Conservation (phyloP, 1,140 invertebrate genomes). For the Panonychus citri region DNA sequence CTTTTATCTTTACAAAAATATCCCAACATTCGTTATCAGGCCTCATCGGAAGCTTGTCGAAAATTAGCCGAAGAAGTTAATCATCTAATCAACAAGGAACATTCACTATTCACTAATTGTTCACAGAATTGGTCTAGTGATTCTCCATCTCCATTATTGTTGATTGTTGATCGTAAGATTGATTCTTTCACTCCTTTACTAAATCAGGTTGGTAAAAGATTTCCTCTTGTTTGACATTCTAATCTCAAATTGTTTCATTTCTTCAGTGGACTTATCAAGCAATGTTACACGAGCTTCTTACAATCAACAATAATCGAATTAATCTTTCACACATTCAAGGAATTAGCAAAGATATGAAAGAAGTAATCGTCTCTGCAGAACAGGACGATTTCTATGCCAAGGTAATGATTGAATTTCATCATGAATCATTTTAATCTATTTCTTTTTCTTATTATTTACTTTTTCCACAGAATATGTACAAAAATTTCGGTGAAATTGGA, state of each 20-base stretch:
- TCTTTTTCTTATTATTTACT: background rate
- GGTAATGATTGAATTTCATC: slow-evolving; percentile 24
- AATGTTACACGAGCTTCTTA: slow-evolving; percentile 93
- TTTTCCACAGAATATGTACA: slow-evolving; percentile 57
- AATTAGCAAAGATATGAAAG: slow-evolving; percentile 53
- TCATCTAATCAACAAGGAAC: slow-evolving; percentile 64
- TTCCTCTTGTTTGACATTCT: background rate
- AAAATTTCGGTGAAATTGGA: slow-evolving; percentile 95
- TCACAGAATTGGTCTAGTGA: slow-evolving; percentile 16
- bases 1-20: slow-evolving; percentile 75
- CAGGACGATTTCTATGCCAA: slow-evolving; percentile 94
- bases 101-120: slow-evolving; percentile 38
- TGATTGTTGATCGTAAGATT: slow-evolving; percentile 70
- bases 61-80: slow-evolving; percentile 57
- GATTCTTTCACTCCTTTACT: slow-evolving; percentile 87
- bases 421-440: background rate
- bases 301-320: slow-evolving; percentile 83
- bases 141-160: slow-evolving; percentile 42
- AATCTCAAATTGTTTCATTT: background rate
- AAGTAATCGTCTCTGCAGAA: slow-evolving; percentile 77
- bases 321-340: slow-evolving; percentile 52
- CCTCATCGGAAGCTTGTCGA: slow-evolving; percentile 57
- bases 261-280: slow-evolving; percentile 93
- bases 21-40: slow-evolving; percentile 74
- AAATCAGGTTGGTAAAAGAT: slow-evolving; percentile 39